These are phyloP conservation scores for Otolemur garnettii DNA, from an alignment of 2,113 vertebrate species.

Conservation along the genomic window DNA sequence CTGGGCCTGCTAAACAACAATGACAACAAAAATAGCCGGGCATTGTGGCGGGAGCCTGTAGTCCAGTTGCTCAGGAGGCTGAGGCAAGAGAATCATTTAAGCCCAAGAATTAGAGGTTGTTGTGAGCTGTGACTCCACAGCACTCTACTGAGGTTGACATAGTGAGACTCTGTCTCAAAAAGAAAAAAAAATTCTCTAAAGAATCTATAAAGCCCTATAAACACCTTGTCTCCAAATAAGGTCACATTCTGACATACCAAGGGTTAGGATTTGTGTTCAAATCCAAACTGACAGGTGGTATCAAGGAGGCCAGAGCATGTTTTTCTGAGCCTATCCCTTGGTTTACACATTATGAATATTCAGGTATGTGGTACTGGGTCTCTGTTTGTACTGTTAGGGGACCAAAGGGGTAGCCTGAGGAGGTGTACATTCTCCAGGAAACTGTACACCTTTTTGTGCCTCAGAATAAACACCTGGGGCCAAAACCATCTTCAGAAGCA, in stretches of 20 bases:
- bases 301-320: not conserved
- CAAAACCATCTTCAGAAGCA: not conserved
- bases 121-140: no score
- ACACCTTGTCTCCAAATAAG: not conserved
- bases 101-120: no score
- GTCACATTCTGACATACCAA: not conserved
- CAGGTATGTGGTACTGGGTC: not conserved
- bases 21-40: no score
- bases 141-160: no score
- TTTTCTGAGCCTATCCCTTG: not conserved
- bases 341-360: not conserved
- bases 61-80: no score
- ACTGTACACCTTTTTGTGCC: accelerated
- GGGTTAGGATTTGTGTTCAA: not conserved
- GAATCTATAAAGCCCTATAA: not conserved
- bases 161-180: no score
- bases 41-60: no score
- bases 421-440: not conserved
- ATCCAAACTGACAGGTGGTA: not conserved
- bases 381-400: not conserved
- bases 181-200: not conserved
- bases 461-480: not conserved
- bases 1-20: no score
- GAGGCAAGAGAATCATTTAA: no score
- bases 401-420: not conserved